phyloP scores from a whole-genome alignment of 2,888 invertebrate genomes.

The Alloplasta piceator region DNA sequence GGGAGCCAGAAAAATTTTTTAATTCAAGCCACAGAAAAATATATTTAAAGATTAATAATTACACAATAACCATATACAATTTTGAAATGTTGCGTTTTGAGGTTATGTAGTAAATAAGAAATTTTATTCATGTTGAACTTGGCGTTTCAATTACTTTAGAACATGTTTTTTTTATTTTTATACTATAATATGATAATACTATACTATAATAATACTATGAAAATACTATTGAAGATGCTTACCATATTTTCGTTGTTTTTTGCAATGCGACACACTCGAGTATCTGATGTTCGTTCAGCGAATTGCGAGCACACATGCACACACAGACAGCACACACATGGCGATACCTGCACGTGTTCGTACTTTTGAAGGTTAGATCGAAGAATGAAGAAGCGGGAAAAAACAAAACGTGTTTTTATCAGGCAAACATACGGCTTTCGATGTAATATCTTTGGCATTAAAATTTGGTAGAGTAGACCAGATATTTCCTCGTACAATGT shows the following conservation, averaged over 20 bases:
- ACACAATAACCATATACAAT: no score
- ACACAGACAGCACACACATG: no score
- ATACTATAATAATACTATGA: background rate
- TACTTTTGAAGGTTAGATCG: background rate
- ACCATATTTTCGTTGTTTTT: background rate
- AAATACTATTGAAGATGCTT: background rate
- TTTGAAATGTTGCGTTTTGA: no score
- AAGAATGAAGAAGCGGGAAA: background rate
- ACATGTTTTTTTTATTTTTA: no score
- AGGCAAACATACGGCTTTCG: conserved; percentile 1
- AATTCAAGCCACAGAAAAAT: background rate
- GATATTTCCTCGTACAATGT: background rate
- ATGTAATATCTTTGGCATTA: background rate
- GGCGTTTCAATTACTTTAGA: no score
- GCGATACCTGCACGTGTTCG: background rate
- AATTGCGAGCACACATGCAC: background rate
- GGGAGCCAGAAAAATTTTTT: no score
- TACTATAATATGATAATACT: no score
- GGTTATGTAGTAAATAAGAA: no score
- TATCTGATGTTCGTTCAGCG: background rate
- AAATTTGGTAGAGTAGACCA: background rate
- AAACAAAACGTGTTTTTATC: background rate
- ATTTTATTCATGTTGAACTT: no score
- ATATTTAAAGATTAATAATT: background rate
- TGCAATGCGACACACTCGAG: background rate